Evolutionary conservation across 1,140 invertebrate genomes (phyloP).

Genomic region (Philopotamus ludificatus): DNA sequence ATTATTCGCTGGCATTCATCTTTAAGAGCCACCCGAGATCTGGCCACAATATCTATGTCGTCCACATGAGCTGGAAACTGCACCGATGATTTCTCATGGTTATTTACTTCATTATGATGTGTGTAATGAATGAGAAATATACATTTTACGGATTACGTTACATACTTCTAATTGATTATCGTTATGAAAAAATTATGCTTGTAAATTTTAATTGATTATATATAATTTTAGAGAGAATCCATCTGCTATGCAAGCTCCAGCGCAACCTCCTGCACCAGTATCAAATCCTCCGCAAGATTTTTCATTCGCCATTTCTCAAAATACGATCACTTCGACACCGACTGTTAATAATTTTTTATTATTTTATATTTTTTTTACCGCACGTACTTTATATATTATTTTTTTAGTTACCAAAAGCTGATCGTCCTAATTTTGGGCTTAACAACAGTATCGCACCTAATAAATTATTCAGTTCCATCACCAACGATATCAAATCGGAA

Average conservation of each 20-base stretch:
- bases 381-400: background rate
- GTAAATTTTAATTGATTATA: background rate
- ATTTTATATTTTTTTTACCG: background rate
- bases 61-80: no score
- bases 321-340: constrained; percentile 37
- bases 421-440: background rate
- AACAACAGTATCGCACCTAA: background rate
- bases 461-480: no score
- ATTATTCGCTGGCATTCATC: no score
- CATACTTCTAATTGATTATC: no score
- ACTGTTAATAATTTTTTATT: constrained; percentile 26
- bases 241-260: background rate
- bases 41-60: no score
- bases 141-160: no score
- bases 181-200: background rate
- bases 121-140: no score
- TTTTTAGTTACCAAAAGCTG: constrained; percentile 35
- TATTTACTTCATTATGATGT: no score
- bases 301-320: constrained; percentile 32
- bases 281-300: constrained; percentile 13
- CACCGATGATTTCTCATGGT: no score
- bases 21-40: no score
- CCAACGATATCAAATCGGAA: background rate
- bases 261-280: background rate
- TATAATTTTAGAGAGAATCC: background rate